Evolutionary conservation across 2,797 vertebrate genomes (phyloP), one percentile per base, ranked within the genome.

Genomic region (Chelon auratus): DNA sequence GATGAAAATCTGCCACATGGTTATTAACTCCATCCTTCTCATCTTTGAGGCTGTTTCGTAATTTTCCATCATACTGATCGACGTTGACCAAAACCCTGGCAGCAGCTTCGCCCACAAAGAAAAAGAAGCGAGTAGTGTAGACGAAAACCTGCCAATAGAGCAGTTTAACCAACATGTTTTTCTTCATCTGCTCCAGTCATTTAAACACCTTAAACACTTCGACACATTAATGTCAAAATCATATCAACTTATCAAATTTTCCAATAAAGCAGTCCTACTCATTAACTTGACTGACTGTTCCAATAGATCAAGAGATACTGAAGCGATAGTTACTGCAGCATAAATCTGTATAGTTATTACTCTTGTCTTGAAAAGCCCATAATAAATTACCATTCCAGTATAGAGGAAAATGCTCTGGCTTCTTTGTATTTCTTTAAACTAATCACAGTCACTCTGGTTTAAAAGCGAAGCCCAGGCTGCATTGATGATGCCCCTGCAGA

Each of bases 1-100:
- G 37, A 84, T 63, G 59, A 74, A 82, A 86, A 77, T 74, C 72
- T 72, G 39, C 50, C 60, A 68, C 66, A 57, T 82, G 73, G 71
- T 80, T 85, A 81, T 55, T 62, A 77, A 69, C 81, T 67, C 63
- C 26, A 43, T 69, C 14, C 8, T 58, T 66, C 68, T 63, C 12
- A 18, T 55, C 64, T 39, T n/a, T 9, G 33, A 61, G 18, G 26
- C 5, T 18, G 55, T 65, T 62, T 67, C 40, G 40, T 39, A 52
- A 57, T 75, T 8, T 74, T 63, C 17, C 50, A 53, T 80, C 62
- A 70, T 56, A 40, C 14, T 53, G 47, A 75, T 68, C 4, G 3
- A 55, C 65, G 78, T 62, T 62, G n/a, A 48, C 18, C n/a, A 45
- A 45, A 64, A 43, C 45, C 30, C 20, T 52, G 36, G 50, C 66